Evolutionary conservation across 2,888 invertebrate species (phyloP), one percentile per base, ranked within the genome.

Genomic region (Drosophila paranaensis): DNA sequence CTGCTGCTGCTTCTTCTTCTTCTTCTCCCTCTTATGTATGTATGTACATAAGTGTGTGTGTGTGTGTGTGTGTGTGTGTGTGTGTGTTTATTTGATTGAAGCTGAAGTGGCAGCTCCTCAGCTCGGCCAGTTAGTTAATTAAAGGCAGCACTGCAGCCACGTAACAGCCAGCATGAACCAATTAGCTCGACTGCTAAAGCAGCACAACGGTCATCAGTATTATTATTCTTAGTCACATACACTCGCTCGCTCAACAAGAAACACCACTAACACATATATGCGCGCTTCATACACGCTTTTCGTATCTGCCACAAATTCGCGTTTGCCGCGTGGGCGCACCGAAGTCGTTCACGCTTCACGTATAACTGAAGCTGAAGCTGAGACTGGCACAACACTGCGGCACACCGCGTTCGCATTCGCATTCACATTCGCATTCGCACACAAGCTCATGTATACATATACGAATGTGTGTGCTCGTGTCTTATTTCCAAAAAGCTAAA

Each of bases 401-500:
- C 80, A 65, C 35, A 74, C 46, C 54, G 64, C 69, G 25, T 53
- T 53, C 53, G 25, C 53, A 73, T 46, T 60, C 61, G 50, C 45
- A 54, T 53, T 53, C 53, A n/a, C 53, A 73, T 46, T 60, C 61
- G 50, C 45, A 54, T 39, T 60, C 57, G 43, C 48, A 51, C n/a
- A 27, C 58, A 46, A 35, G 46, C 10, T 39, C 64, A 40, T 25
- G 14, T 43, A 48, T 8, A 42, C n/a, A 25, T 20, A 46, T 27
- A 20, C n/a, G 16, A 13, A 53, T 45, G 50, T 30, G 60, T 30
- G 50, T 30, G 60, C 51, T 64, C 60, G 73, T 79, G 64, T 86
- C 86, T 78, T 72, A 72, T 73, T 79, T 80, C 73, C 73, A 81
- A 86, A 84, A 86, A 79, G 89, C 84, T 83, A 83, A 84, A 84